A percentile compares a stretch with the other conserved stretches of the same genome.
These are phyloP conservation scores for Drosophila orena DNA, from an alignment of 1,140 invertebrate species.

Conservation along the genomic window DNA sequence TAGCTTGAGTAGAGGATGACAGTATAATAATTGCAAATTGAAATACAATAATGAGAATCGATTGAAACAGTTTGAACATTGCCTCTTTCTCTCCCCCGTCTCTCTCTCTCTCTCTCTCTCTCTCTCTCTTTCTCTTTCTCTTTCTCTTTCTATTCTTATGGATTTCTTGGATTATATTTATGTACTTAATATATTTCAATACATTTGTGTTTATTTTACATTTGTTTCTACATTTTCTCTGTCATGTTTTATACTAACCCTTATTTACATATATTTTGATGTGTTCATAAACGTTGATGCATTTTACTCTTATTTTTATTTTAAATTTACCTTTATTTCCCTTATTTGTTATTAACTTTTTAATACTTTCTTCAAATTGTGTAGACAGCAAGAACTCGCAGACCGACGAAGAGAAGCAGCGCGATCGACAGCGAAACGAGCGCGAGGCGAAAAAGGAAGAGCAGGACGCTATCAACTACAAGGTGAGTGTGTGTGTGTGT, in stretches of 20 bases:
- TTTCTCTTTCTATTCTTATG: slow-evolving; percentile 5
- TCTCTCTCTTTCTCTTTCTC: neutral
- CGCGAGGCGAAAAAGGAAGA: slow-evolving; percentile 84
- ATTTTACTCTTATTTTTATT: neutral
- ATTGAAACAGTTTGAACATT: slow-evolving; percentile 43
- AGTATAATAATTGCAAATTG: slow-evolving; percentile 2
- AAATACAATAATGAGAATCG: slow-evolving; percentile 18
- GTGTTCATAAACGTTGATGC: neutral
- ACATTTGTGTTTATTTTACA: neutral
- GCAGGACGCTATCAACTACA: slow-evolving; percentile 84
- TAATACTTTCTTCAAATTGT: slow-evolving; percentile 3
- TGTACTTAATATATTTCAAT: neutral
- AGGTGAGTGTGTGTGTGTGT: slow-evolving; percentile 75
- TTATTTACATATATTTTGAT: neutral
- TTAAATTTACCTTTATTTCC: neutral
- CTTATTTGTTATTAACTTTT: slow-evolving; percentile 1
- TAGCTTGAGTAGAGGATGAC: slow-evolving; percentile 27
- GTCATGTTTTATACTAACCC: neutral
- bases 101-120: slow-evolving; percentile 16
- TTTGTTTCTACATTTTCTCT: neutral
- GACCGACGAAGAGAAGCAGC: slow-evolving; percentile 85
- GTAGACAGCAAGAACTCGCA: slow-evolving; percentile 84
- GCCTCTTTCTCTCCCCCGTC: slow-evolving; percentile 24
- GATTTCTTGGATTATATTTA: neutral
- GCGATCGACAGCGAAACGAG: slow-evolving; percentile 84